phyloP scores from a whole-genome alignment of 1,140 invertebrate genomes.

The Propsilocerus akamusi region DNA sequence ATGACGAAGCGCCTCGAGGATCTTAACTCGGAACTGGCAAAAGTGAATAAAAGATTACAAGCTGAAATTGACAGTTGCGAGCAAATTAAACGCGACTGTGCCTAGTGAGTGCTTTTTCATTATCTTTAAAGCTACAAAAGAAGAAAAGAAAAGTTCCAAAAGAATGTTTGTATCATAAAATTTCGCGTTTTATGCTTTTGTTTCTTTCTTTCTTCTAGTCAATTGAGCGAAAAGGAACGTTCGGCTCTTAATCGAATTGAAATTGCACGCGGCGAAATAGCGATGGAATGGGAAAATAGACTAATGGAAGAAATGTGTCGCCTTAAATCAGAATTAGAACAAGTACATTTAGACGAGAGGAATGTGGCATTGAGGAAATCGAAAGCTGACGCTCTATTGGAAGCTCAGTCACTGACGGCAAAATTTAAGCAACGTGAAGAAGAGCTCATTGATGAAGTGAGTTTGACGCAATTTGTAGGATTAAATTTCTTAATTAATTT shows the following conservation, averaged over 20 bases:
- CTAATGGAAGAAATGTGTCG: slow-evolving; percentile 30
- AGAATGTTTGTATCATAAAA: neutral
- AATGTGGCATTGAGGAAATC: slow-evolving; percentile 31
- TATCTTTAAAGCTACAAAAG: neutral
- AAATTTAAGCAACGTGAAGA: slow-evolving; percentile 31
- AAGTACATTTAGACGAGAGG: slow-evolving; percentile 37
- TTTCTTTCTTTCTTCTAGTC: slow-evolving; percentile 11
- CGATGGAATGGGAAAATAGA: slow-evolving; percentile 32
- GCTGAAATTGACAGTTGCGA: slow-evolving; percentile 31
- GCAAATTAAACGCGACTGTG: slow-evolving; percentile 23
- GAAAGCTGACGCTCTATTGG: slow-evolving; percentile 27
- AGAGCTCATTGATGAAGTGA: slow-evolving; percentile 32
- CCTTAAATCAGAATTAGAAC: slow-evolving; percentile 37
- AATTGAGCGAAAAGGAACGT: slow-evolving; percentile 32
- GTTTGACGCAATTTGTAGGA: neutral
- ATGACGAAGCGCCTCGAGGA: slow-evolving; percentile 34
- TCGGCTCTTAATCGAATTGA: slow-evolving; percentile 29
- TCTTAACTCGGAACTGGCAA: slow-evolving; percentile 24
- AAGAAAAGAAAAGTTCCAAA: neutral
- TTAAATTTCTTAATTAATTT: neutral
- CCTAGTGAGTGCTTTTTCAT: slow-evolving; percentile 15
- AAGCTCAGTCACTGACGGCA: slow-evolving; percentile 27
- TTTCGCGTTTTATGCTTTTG: neutral
- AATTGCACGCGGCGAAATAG: slow-evolving; percentile 34
- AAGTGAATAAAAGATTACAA: slow-evolving; percentile 31